phyloP scores from a whole-genome alignment of 2,797 vertebrate species.

The Semotilus atromaculatus region DNA sequence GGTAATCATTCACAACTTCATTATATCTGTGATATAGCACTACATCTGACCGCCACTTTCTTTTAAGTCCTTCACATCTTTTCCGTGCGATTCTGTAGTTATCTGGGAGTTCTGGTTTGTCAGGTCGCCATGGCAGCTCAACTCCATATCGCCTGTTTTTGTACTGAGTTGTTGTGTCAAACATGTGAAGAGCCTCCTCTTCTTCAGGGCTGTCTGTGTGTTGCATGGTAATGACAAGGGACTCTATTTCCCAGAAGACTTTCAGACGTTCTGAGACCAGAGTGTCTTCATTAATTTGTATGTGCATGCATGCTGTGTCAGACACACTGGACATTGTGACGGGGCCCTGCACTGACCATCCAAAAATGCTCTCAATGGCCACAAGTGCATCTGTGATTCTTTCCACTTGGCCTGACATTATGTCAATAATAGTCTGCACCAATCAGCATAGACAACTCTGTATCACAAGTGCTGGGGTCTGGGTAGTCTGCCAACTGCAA shows the following conservation, averaged over 20 bases:
- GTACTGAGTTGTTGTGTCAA: neutral
- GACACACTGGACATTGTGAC: conserved; percentile 37
- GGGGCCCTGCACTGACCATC: conserved; percentile 49
- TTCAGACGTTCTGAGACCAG: neutral
- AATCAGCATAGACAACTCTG: too few species aligned
- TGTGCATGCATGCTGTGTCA: neutral
- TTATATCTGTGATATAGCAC: too few species aligned
- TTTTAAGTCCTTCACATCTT: conserved; percentile 31
- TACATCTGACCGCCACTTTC: too few species aligned
- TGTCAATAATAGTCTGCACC: too few species aligned
- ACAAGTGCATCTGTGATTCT: conserved; percentile 19
- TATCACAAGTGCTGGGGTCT: too few species aligned
- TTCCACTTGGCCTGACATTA: too few species aligned
- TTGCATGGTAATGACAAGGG: conserved; percentile 1
- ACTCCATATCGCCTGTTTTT: conserved; percentile 31
- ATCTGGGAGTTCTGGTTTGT: conserved; percentile 42
- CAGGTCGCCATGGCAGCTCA: conserved; percentile 27
- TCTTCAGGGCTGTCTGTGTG: neutral
- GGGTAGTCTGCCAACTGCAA: conserved; percentile 26
- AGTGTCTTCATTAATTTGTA: neutral
- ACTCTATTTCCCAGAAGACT: neutral
- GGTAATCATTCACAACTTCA: conserved; percentile 26
- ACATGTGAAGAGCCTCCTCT: conserved; percentile 33
- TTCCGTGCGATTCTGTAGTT: conserved; percentile 43
- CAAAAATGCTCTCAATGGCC: conserved; percentile 38